A percentile compares a stretch with the other conserved stretches of the same genome.
These are phyloP conservation scores for Pseudomyrmex pallidus DNA, from an alignment of 1,140 invertebrate genomes.

Conservation along the genomic window DNA sequence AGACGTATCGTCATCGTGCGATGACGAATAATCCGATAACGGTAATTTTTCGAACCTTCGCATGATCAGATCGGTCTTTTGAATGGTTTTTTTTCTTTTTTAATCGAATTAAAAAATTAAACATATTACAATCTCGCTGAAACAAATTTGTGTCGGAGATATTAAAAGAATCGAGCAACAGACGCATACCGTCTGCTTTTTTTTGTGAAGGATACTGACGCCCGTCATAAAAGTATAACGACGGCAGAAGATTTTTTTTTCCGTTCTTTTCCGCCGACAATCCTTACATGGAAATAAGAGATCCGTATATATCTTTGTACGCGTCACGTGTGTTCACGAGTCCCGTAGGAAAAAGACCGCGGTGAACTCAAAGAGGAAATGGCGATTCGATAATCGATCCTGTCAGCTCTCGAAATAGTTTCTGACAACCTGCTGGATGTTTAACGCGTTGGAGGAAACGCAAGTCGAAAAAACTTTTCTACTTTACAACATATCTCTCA, in stretches of 20 bases:
- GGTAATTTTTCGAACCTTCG: neutral
- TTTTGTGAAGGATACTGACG: slow-evolving; percentile 64
- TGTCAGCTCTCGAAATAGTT: too few species aligned
- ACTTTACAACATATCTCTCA: too few species aligned
- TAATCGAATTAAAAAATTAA: neutral
- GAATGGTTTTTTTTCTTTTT: neutral
- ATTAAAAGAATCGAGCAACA: slow-evolving; percentile 14
- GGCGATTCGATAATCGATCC: too few species aligned
- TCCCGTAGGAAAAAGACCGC: neutral
- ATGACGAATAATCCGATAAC: slow-evolving; percentile 6
- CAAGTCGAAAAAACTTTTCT: too few species aligned
- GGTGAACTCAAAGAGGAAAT: too few species aligned
- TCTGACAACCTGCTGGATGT: too few species aligned
- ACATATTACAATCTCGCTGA: too few species aligned
- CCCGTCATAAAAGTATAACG: slow-evolving; percentile 67
- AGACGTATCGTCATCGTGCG: slow-evolving; percentile 1
- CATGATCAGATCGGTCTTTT: neutral
- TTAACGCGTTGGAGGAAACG: too few species aligned
- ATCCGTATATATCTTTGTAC: neutral
- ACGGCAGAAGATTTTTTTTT: slow-evolving; percentile 35
- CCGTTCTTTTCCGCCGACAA: slow-evolving; percentile 21
- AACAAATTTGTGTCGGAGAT: too few species aligned
- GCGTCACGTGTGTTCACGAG: too few species aligned
- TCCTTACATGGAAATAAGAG: slow-evolving; percentile 39
- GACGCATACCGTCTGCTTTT: neutral